A percentile compares a stretch with the other conserved stretches of the same genome.
phyloP scores from a whole-genome alignment of 2,888 invertebrate species.

The Papilio elwesi region DNA sequence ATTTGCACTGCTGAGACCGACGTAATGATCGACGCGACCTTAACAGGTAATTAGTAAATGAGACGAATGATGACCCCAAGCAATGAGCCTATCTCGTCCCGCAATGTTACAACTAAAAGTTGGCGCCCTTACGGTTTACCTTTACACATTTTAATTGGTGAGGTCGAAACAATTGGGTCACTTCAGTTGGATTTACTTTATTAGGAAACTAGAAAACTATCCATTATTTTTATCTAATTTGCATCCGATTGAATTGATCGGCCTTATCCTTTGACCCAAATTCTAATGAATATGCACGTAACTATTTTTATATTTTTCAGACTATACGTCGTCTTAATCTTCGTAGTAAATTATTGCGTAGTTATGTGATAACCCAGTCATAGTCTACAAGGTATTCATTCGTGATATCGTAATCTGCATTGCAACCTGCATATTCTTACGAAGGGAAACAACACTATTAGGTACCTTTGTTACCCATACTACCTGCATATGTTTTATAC shows the following conservation, averaged over 20 bases:
- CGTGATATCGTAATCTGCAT: no score
- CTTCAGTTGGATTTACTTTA: constrained; percentile 66
- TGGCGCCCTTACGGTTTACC: constrained; percentile 59
- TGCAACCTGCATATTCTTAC: no score
- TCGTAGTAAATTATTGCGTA: background rate
- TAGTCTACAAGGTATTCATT: no score
- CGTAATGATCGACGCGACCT: background rate
- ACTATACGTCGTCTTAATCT: background rate
- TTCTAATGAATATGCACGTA: background rate
- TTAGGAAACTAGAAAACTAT: constrained; percentile 40
- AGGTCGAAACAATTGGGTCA: constrained; percentile 82
- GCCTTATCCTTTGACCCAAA: constrained; percentile 24
- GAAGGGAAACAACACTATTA: no score
- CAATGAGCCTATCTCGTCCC: constrained; percentile 55
- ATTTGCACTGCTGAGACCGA: no score
- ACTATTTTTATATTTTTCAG: background rate
- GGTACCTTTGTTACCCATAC: no score
- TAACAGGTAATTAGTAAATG: background rate
- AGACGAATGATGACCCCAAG: constrained; percentile 38
- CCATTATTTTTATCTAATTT: constrained; percentile 38
- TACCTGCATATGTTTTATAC: no score
- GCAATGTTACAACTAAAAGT: constrained; percentile 34
- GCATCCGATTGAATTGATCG: constrained; percentile 37
- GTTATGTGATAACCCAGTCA: no score
- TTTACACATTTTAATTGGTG: constrained; percentile 81